Evolutionary conservation across 2,888 invertebrate species (phyloP).

Genomic region (Craniophora ligustri): DNA sequence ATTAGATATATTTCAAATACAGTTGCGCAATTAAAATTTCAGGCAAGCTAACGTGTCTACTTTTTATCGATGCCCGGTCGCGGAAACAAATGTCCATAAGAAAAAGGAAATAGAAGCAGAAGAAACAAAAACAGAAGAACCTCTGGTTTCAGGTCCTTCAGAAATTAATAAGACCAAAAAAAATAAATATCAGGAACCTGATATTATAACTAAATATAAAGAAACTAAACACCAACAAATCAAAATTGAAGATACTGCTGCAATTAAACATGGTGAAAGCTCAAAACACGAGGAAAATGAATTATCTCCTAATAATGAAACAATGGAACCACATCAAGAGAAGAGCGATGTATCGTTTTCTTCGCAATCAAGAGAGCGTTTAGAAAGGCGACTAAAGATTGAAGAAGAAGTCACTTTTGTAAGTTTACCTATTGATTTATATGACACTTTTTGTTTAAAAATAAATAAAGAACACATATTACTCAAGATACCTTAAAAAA

Average conservation of each 20-base stretch:
- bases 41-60: constrained; percentile 92
- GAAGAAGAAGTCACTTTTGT: constrained; percentile 85
- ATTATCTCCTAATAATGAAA: constrained; percentile 21
- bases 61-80: constrained; percentile 78
- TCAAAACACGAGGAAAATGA: constrained; percentile 17
- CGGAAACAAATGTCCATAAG: constrained; percentile 36
- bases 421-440: too few species aligned
- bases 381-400: constrained; percentile 80
- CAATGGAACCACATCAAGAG: constrained; percentile 30
- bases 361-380: constrained; percentile 64
- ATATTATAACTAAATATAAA: constrained; percentile 65
- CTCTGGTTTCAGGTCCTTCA: constrained; percentile 53
- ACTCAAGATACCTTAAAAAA: too few species aligned
- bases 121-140: constrained; percentile 10
- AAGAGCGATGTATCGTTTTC: constrained; percentile 40
- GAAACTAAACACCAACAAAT: constrained; percentile 49
- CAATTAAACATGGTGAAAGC: constrained; percentile 28
- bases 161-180: constrained; percentile 31
- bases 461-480: too few species aligned
- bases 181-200: constrained; percentile 59
- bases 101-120: constrained; percentile 22
- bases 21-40: too few species aligned
- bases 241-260: constrained; percentile 14
- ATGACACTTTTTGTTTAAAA: background rate
- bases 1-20: too few species aligned